phyloP scores from a whole-genome alignment of 1,140 invertebrate genomes.

The Agrypnia vestita region DNA sequence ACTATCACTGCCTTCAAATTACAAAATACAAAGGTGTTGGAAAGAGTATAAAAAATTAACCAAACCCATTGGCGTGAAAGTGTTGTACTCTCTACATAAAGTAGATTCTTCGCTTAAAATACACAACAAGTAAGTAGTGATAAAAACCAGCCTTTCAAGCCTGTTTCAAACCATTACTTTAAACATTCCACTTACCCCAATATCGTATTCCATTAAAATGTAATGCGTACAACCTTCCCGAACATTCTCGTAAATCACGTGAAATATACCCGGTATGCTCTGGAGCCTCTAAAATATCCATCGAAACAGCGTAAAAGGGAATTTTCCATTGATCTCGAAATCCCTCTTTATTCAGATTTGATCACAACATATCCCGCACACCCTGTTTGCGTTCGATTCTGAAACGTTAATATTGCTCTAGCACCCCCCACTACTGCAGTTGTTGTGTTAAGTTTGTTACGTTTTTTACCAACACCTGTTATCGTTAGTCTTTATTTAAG shows the following conservation, averaged over 20 bases:
- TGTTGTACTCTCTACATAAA: too few relatives aligned
- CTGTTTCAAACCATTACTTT: conserved; percentile 23
- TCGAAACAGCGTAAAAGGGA: conserved; percentile 28
- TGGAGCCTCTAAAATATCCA: conserved; percentile 35
- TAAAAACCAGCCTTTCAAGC: neutral
- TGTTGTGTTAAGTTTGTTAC: neutral
- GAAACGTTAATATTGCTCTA: conserved; percentile 14
- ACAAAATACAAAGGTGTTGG: too few relatives aligned
- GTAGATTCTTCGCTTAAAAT: too few relatives aligned
- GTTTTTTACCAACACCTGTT: too few relatives aligned
- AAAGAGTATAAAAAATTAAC: too few relatives aligned
- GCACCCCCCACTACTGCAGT: neutral
- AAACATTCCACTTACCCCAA: conserved; percentile 38
- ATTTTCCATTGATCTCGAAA: conserved; percentile 34
- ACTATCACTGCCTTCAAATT: too few relatives aligned
- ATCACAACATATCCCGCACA: conserved; percentile 17
- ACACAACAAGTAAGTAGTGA: neutral
- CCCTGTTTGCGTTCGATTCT: conserved; percentile 12
- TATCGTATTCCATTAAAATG: conserved; percentile 27
- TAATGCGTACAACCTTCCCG: conserved; percentile 32
- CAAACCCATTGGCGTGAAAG: too few relatives aligned
- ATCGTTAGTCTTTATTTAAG: too few relatives aligned
- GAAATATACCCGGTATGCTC: conserved; percentile 26
- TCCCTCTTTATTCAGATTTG: conserved; percentile 39
- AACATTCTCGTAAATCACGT: conserved; percentile 22